phyloP scores from a whole-genome alignment of 2,113 vertebrate genomes.

The Thermophis baileyi region DNA sequence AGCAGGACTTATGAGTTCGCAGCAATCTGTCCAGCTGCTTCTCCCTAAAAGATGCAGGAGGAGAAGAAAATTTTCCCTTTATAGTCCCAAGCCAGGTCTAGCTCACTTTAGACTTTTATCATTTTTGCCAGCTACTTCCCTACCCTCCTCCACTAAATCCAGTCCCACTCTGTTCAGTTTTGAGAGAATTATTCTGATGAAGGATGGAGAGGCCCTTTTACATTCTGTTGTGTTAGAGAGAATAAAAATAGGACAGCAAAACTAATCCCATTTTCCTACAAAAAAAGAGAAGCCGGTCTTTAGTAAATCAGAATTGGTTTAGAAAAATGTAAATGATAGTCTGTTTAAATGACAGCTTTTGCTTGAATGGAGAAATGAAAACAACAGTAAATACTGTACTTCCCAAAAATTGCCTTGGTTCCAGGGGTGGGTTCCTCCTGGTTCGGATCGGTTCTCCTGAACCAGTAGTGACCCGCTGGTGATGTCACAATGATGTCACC shows the following conservation, averaged over 20 bases:
- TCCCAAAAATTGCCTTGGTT: neutral
- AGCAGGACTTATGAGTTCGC: neutral
- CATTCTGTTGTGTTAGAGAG: neutral
- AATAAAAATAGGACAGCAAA: neutral
- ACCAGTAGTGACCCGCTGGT: too few species aligned
- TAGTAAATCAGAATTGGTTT: neutral
- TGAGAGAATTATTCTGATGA: neutral
- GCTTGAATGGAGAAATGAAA: neutral
- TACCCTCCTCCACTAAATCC: neutral
- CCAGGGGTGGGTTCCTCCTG: too few species aligned
- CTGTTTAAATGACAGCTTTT: neutral
- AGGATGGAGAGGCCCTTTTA: neutral
- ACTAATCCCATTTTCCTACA: neutral
- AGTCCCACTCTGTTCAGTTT: neutral
- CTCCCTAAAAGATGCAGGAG: neutral
- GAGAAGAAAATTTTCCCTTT: neutral
- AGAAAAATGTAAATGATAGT: neutral
- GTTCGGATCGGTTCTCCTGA: too few species aligned
- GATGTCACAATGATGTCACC: too few species aligned
- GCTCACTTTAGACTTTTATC: neutral
- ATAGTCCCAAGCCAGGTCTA: neutral
- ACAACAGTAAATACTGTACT: neutral
- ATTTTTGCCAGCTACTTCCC: neutral
- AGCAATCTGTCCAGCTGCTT: neutral
- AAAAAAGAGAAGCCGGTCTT: neutral